Evolutionary conservation across 2,888 invertebrate genomes (phyloP).

Genomic region (Acronicta aceris): DNA sequence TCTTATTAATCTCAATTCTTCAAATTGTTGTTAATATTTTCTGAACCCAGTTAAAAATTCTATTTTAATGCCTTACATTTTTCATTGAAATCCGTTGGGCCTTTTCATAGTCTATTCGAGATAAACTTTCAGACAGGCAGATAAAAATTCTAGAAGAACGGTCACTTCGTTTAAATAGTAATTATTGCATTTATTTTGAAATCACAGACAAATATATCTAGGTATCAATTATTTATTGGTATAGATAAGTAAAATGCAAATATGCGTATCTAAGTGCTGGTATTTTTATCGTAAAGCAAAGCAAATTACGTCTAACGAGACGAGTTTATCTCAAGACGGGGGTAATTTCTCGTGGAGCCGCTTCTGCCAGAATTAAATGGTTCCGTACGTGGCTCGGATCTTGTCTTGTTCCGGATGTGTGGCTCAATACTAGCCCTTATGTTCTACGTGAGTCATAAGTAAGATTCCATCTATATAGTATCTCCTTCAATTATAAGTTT

Average conservation of each 20-base stretch:
- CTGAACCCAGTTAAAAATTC: too few species aligned
- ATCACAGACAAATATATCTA: too few species aligned
- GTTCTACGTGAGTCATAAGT: slow-evolving; percentile 5
- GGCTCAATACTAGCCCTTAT: slow-evolving; percentile 20
- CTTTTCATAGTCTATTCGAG: too few species aligned
- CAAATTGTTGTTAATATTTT: too few species aligned
- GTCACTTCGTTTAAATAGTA: too few species aligned
- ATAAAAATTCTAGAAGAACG: too few species aligned
- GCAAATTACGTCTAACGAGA: slow-evolving; percentile 57
- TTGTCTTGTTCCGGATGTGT: slow-evolving; percentile 25
- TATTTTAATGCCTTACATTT: too few species aligned
- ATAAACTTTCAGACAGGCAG: too few species aligned
- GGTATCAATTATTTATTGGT: neutral
- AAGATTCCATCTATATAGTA: slow-evolving; percentile 14
- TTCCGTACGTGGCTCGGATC: slow-evolving; percentile 40
- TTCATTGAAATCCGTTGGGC: too few species aligned
- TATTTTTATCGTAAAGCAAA: slow-evolving; percentile 40
- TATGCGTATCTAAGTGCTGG: slow-evolving; percentile 5
- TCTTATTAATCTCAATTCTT: too few species aligned
- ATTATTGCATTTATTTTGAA: too few species aligned
- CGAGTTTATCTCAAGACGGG: slow-evolving; percentile 53
- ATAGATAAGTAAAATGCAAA: slow-evolving; percentile 1
- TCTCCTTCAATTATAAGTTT: slow-evolving; percentile 8
- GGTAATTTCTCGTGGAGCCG: slow-evolving; percentile 54
- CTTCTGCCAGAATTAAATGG: slow-evolving; percentile 55